Evolutionary conservation across 1,140 invertebrate genomes (phyloP), one percentile per base, ranked within the genome.

Genomic region (Zaprionus kolodkinae): DNA sequence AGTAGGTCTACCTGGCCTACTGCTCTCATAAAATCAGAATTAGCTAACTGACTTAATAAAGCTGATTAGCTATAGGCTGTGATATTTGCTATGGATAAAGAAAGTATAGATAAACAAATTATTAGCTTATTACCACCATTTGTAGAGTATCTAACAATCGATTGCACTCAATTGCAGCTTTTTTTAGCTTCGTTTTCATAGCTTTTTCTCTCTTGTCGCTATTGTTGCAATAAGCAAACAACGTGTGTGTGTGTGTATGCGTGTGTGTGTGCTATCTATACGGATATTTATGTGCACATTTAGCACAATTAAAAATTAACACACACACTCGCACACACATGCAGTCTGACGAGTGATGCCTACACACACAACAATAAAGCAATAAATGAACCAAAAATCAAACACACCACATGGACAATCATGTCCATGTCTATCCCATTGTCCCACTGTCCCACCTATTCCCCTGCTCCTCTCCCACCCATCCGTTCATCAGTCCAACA

Each of bases 261-360:
- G 30, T 62, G 33, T 69, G 25, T 73, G 38, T 50, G 15, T 50
- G 17, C 45, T 76, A 69, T 76, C 61, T 70, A 21, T 73, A 45
- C 76, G 72, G 61, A 71, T 89, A 84, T 89, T 87, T 88, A 88
- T 87, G 84, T 89, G 85, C 81, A 89, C 85, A 89, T 90, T 89
- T 89, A 89, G 81, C 86, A 90, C 86, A 89, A 90, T 90, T 90
- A 89, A 88, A 89, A 84, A 81, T 88, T 88, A 88, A 88, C 84
- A 79, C 81, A 81, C 67, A 78, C 70, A 76, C 60, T 61, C 40
- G 76, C 43, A 56, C 17, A 52, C 48, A 48, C 35, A 33, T 15
- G 35, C 21, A 33, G 73, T 10, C 55, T 65, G 72, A 70, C 67
- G 59, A 68, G 64, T 38, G 55, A 33, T 62, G 56, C 54, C 64